phyloP scores from a whole-genome alignment of 2,113 vertebrate species.

The Austrofundulus limnaeus region DNA sequence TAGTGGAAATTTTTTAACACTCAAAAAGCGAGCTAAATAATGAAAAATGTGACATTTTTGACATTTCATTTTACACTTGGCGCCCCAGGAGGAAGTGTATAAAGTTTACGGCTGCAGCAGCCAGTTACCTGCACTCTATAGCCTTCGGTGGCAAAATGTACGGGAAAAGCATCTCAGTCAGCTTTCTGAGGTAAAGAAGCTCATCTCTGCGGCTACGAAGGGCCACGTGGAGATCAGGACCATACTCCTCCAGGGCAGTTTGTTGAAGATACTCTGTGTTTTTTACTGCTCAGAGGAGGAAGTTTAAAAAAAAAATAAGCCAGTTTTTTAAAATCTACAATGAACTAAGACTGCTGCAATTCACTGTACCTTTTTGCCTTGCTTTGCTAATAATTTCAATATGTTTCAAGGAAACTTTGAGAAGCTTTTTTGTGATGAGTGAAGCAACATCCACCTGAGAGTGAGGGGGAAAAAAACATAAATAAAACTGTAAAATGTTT shows the following conservation, averaged over 20 bases:
- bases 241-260: constrained; percentile 93
- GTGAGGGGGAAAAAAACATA: background rate
- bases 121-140: constrained; percentile 93
- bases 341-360: background rate
- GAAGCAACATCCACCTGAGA: constrained; percentile 91
- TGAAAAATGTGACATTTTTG: no score
- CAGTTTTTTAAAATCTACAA: background rate
- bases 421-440: constrained; percentile 89
- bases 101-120: background rate
- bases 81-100: background rate
- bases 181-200: constrained; percentile 92
- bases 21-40: no score
- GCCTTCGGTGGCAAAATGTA: constrained; percentile 93
- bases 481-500: background rate
- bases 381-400: constrained; percentile 96
- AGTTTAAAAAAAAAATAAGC: background rate
- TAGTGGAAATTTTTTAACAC: no score
- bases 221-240: constrained; percentile 92
- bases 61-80: no score
- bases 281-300: constrained; percentile 79
- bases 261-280: constrained; percentile 90
- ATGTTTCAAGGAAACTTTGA: constrained; percentile 97
- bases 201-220: constrained; percentile 94
- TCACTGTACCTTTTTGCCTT: constrained; percentile 87
- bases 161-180: constrained; percentile 94